A percentile compares a stretch with the other conserved stretches of the same genome.
Conservation (phyloP, 2,888 invertebrate genomes). For the Perithous albicinctus region DNA sequence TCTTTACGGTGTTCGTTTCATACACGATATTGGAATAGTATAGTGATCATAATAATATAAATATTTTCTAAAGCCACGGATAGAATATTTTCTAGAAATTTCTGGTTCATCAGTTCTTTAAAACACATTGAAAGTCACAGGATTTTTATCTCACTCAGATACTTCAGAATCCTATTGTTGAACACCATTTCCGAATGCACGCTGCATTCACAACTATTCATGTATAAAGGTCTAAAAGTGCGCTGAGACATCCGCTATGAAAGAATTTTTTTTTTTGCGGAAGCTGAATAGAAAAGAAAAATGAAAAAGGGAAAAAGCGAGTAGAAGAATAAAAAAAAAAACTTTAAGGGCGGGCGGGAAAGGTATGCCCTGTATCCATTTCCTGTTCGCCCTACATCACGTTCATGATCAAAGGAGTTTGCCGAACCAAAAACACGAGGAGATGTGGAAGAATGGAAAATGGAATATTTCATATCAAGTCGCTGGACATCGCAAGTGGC, state of each 20-base stretch:
- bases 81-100: too few relatives aligned
- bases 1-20: too few relatives aligned
- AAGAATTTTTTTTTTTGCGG: not conserved
- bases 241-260: not conserved
- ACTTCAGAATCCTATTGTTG: too few relatives aligned
- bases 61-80: too few relatives aligned
- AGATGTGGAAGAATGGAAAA: not conserved
- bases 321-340: not conserved
- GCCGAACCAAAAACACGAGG: slow-evolving; percentile 17
- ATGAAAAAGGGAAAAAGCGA: not conserved
- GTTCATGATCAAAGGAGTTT: slow-evolving; percentile 20
- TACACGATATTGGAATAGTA: too few relatives aligned
- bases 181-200: not conserved
- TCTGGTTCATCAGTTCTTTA: too few relatives aligned
- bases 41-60: too few relatives aligned
- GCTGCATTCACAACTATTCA: not conserved
- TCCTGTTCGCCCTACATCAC: slow-evolving; percentile 7
- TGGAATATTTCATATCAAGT: not conserved
- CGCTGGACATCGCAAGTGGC: slow-evolving; percentile 13
- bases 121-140: too few relatives aligned
- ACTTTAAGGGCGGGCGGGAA: not conserved
- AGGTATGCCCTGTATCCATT: not conserved
- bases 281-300: not conserved
- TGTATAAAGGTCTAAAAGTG: not conserved
- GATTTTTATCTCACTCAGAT: too few relatives aligned